Evolutionary conservation across 2,797 vertebrate species (phyloP).

Genomic region (Perodicticus potto): DNA sequence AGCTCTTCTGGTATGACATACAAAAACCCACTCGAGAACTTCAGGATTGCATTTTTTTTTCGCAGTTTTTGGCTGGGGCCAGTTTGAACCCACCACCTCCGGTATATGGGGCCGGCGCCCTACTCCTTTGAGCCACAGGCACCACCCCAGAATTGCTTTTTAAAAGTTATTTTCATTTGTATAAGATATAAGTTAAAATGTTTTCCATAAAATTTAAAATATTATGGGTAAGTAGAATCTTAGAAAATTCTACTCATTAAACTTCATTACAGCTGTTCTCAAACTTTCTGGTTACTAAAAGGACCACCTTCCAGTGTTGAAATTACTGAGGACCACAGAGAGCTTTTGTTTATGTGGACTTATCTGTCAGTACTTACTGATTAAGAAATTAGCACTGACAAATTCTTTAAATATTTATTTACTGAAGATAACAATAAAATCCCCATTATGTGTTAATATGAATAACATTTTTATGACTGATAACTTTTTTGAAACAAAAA

Average conservation of each 20-base stretch:
- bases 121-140: too few species aligned
- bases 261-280: not conserved
- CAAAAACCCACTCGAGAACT: not conserved
- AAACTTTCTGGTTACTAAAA: not conserved
- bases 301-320: not conserved
- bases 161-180: not conserved
- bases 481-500: not conserved
- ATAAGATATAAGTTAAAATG: not conserved
- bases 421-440: not conserved
- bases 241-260: not conserved
- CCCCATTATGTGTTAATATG: not conserved
- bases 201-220: conserved; percentile 3
- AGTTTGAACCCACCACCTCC: too few species aligned
- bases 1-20: not conserved
- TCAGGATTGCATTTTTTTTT: not conserved
- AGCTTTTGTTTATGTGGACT: not conserved
- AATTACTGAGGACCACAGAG: not conserved
- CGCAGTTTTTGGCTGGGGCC: too few species aligned
- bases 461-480: not conserved
- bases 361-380: not conserved
- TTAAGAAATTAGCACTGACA: not conserved
- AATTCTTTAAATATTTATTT: not conserved
- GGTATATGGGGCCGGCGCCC: too few species aligned
- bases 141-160: not conserved
- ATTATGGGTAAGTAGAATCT: not conserved